These are phyloP conservation scores for Holothuria glaberrima DNA, from an alignment of 35 echinoderm and acorn worm genomes.

Conservation along the genomic window DNA sequence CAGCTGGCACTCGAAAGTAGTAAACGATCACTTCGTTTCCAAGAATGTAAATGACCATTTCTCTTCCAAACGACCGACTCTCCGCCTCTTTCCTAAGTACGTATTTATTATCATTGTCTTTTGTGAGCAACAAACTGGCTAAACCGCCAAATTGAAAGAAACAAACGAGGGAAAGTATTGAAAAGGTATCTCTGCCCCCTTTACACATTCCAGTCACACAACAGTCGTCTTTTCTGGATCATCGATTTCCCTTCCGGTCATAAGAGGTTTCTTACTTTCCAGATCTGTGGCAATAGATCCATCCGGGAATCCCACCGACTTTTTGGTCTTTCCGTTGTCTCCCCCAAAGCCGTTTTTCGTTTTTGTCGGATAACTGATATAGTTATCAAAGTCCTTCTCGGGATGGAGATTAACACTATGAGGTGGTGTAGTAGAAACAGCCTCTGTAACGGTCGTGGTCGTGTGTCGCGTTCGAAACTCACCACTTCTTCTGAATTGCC, in stretches of 20 bases:
- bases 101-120: too few relatives aligned
- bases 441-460: constrained; percentile 34
- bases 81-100: too few relatives aligned
- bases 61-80: too few relatives aligned
- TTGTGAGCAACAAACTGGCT: too few relatives aligned
- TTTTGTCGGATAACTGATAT: constrained; percentile 13
- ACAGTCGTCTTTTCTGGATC: constrained; percentile 46
- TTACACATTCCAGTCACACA: not conserved
- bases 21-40: too few relatives aligned
- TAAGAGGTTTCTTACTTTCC: constrained; percentile 35
- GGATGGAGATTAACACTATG: constrained; percentile 35
- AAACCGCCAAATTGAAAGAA: too few relatives aligned
- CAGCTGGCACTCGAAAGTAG: too few relatives aligned
- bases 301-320: constrained; percentile 37
- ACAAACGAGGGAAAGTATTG: too few relatives aligned
- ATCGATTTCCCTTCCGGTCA: not conserved
- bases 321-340: constrained; percentile 35
- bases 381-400: constrained; percentile 50
- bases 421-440: constrained; percentile 36
- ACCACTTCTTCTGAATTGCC: constrained; percentile 46
- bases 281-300: not conserved
- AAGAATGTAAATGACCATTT: too few relatives aligned
- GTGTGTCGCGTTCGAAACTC: constrained; percentile 43
- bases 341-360: constrained; percentile 20
- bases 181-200: too few relatives aligned